Base-by-base conservation (phyloP, 2,113 vertebrate genomes). In the Leucoraja erinaceus region DNA sequence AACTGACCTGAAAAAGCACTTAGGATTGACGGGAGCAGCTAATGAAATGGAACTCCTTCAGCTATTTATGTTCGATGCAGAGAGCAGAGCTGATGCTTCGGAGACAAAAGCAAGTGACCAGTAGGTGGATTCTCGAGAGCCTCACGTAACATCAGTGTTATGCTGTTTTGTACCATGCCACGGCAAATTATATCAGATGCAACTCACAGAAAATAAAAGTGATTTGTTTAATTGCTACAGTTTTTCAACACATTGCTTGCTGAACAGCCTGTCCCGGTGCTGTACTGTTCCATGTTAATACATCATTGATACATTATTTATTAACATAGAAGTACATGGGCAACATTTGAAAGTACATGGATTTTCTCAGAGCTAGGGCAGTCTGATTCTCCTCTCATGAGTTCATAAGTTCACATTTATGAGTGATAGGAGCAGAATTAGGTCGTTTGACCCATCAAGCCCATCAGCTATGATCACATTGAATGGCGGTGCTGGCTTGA, bases 11-110 rank as follows among this genome's bases (percentile, higher is more conserved):
- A 83, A 83, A 83, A 83, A 83, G 47, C 79, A 83, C 20, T 83
- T 56, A 11, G 25, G 79, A 11, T 38, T 25, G 25, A 22, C 47
- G 25, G 79, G 20, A 56, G 47, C 79, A 10, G 20, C 18, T 0
- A 25, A 83, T 83, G 79, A 83, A 83, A 83, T 83, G 20, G 38
- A 83, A 56, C 47, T 83, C 20, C 79, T 83, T 47, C 79, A 83
- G 22, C 79, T 83, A 47, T 9, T 83, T 56, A 83, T 3, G 16
- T 33, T 5, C 20, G 78, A 47, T 81, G 54, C 5, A 83, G 47
- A 47, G 47, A 79, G 38, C 77, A 38, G 16, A 22, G 79, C 20
- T 56, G 47, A 56, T 47, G 56, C 9, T 83, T 83, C 11, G 56
- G 79, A 47, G 20, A 54, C 25, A 18, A 56, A 2, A 22, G 47